Evolutionary conservation across 2,888 invertebrate genomes (phyloP), one percentile per base, ranked within the genome.

Genomic region (Drosophila hawaiiensis): DNA sequence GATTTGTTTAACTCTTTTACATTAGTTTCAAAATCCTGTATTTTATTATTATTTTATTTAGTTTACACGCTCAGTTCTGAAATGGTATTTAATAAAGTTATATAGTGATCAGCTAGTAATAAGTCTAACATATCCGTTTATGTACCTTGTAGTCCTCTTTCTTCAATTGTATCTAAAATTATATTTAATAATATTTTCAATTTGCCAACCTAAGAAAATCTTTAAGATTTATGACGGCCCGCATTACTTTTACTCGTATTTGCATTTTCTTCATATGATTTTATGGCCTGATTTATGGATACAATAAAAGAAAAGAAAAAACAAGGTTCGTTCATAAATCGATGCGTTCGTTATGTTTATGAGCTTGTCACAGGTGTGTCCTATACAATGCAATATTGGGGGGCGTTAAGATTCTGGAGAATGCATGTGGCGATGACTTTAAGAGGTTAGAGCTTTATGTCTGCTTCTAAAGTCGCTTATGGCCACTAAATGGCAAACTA

Each of bases 291-390:
- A 74, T 83, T 84, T 86, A 89, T 87, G 72, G 50, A 56, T 54
- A 53, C 58, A 72, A 83, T 81, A 73, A 85, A 88, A 76, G n/a
- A 39, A 12, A n/a, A 19, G 19, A 29, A 29, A 54, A 64, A 67
- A 55, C n/a, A 22, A 41, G 35, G 56, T 53, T 60, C 54, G 33
- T 22, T 43, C 66, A 70, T 68, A 80, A 88, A 90, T 78, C 76
- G 76, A 68, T 62, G 58, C 53, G 35, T n/a, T 54, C 60, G 52
- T 83, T 73, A 85, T 72, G 84, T 71, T 85, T 84, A 80, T 79
- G 76, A 61, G 71, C 68, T 62, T 73, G 91, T 82, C 83, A 67
- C 91, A 91, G 91, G 89, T 91, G 90, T 63, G 65, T 37, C 69
- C 71, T 73, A 91, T 68, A 74, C 71, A 73, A 75, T 54, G 77